Evolutionary conservation across 2,797 vertebrate genomes (phyloP), one percentile per base, ranked within the genome.

Genomic region (Rhabdomys pumilio): DNA sequence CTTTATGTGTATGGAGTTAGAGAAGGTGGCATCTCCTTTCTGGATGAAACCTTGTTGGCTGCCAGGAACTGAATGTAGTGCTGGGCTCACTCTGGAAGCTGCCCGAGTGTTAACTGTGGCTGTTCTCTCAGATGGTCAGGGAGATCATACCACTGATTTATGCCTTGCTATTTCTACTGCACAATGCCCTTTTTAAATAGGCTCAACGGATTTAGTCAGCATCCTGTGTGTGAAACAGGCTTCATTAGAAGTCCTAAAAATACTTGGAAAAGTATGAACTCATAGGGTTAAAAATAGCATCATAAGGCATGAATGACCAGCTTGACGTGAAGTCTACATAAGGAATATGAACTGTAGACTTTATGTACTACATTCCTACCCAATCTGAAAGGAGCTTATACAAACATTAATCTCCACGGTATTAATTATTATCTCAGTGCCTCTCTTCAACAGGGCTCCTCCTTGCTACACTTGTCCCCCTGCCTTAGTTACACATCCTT

Each of bases 81-180:
- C 83, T 86, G 67, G 67, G 57, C 29, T 96, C 73, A 38, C 12
- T 53, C 6, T n/a, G 31, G 4, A 81, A 73, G 92, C 44, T 4
- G 57, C 92, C 97, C 89, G 95, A 77, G 24, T 73, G 98, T 81
- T 95, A 89, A 59, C 85, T 63, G 63, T 3, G 57, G 57, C 50
- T 96, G 34, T 94, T 92, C 75, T 50, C n/a, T 90, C n/a, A 47
- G 11, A 26, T 53, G 59, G 89, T 88, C 86, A 91, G 73, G 75
- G 65, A 82, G 69, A 96, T 77, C 13, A 79, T 38, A 72, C 72
- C 85, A 91, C 53, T 97, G 95, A 93, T 76, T 96, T 95, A 75
- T 44, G 53, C 57, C 87, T 87, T 85, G 94, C 79, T 87, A 73
- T 67, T 89, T 92, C 86, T 63, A 95, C 0, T 17, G 26, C 47